Evolutionary conservation across 1,140 invertebrate species (phyloP).

Genomic region (Aricia agestis): DNA sequence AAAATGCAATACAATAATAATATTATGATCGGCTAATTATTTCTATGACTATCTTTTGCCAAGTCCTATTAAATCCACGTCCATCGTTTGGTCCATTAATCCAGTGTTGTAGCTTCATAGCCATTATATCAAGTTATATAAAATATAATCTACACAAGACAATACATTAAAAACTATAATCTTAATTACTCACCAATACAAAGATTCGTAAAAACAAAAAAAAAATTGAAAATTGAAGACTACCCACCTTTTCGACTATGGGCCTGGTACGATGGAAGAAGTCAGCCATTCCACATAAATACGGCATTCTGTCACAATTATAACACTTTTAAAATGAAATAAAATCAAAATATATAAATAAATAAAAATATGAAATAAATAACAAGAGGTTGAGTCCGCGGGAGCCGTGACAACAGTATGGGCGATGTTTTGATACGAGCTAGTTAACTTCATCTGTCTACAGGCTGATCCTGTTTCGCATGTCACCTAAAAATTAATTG

Average conservation of each 20-base stretch:
- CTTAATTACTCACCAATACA: no score
- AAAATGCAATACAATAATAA: no score
- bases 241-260: constrained; percentile 47
- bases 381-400: neutral
- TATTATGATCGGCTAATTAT: no score
- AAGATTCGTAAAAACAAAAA: neutral
- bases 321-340: constrained; percentile 21
- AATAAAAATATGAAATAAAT: neutral
- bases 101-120: no score
- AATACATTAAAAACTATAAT: no score
- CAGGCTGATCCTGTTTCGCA: neutral
- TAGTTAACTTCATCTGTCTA: neutral
- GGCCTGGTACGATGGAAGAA: constrained; percentile 49
- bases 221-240: neutral
- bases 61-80: no score
- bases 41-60: no score
- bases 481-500: no score
- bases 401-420: neutral
- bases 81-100: no score
- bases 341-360: neutral
- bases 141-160: no score
- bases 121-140: no score
- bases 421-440: neutral
- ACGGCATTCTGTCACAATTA: constrained; percentile 38
- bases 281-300: constrained; percentile 52